phyloP scores from a whole-genome alignment of 2,113 vertebrate genomes.

The Raja brachyura region DNA sequence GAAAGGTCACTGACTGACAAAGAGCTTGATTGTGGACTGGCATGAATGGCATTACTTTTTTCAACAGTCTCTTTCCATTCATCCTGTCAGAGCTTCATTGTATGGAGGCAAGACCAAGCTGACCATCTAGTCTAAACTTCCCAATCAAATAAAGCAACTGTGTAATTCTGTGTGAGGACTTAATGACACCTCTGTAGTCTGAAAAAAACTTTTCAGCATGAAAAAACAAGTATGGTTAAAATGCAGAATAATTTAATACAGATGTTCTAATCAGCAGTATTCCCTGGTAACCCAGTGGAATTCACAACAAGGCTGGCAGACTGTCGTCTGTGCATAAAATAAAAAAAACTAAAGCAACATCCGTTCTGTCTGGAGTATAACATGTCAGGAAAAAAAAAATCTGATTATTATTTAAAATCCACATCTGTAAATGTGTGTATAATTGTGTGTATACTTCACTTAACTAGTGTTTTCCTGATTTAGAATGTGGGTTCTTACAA shows the following conservation, averaged over 20 bases:
- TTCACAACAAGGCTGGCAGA: neutral
- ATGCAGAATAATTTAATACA: conserved; percentile 35
- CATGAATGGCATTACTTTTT: conserved; percentile 34
- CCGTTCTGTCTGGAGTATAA: neutral
- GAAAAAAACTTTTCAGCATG: conserved; percentile 26
- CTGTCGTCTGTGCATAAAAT: neutral
- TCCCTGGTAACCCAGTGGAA: conserved; percentile 20
- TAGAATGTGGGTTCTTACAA: neutral
- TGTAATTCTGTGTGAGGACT: conserved; percentile 21
- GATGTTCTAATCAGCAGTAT: conserved; percentile 34
- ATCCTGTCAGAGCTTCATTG: conserved; percentile 28
- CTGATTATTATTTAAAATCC: conserved; percentile 15
- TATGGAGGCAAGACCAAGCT: conserved; percentile 29
- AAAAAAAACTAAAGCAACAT: neutral
- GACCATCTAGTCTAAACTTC: conserved; percentile 37
- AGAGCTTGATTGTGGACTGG: conserved; percentile 34
- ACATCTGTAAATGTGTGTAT: neutral
- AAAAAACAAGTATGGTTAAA: conserved; percentile 35
- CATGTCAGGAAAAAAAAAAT: neutral
- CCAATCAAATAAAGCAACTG: conserved; percentile 36
- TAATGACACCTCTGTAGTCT: conserved; percentile 35
- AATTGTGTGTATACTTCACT: neutral
- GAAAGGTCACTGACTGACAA: conserved; percentile 36
- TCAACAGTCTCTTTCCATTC: conserved; percentile 27
- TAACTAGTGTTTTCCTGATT: neutral